Base-by-base conservation (phyloP, 2,888 invertebrate genomes). In the Hirtodrosophila cameraria region DNA sequence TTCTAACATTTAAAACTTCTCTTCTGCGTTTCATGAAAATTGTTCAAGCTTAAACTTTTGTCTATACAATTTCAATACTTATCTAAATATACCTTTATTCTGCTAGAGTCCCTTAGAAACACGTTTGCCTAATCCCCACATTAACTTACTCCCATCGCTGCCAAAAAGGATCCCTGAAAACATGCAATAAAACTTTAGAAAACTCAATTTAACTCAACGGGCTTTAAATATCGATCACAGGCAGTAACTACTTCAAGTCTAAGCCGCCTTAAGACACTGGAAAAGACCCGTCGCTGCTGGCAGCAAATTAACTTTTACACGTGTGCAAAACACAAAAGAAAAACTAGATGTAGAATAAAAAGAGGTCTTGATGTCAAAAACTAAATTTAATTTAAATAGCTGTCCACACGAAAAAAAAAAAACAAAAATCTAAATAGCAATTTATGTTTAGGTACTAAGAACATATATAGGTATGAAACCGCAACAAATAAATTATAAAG, bases 401-500 rank as follows among this genome's bases (percentile, higher is more conserved):
- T 48, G 33, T 39, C 30, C n/a, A n/a, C n/a, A n/a, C n/a, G n/a
- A n/a, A n/a, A n/a, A n/a, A n/a, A n/a, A n/a, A n/a, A n/a, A n/a
- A 48, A 46, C 52, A 23, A 20, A 27, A 8, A 25, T 18, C 9
- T 6, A 20, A 46, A 39, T 25, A 53, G 27, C 50, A 23, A 66
- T 50, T 59, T 50, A 45, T 27, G n/a, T n/a, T n/a, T n/a, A n/a
- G n/a, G 38, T 27, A 11, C 31, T 36, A 23, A 3, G n/a, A 49
- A 35, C 52, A 27, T n/a, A n/a, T n/a, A n/a, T n/a, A n/a, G n/a
- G n/a, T 30, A 15, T 15, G 46, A 49, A 43, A 49, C 49, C 38
- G 27, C 48, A 69, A 54, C 52, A 49, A 65, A 80, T 78, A 63
- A 83, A 73, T 77, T 63, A 70, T 80, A 57, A 49, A 53, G 27